Base-by-base conservation (phyloP, 2,888 invertebrate species). In the Alentia gelatinosa region DNA sequence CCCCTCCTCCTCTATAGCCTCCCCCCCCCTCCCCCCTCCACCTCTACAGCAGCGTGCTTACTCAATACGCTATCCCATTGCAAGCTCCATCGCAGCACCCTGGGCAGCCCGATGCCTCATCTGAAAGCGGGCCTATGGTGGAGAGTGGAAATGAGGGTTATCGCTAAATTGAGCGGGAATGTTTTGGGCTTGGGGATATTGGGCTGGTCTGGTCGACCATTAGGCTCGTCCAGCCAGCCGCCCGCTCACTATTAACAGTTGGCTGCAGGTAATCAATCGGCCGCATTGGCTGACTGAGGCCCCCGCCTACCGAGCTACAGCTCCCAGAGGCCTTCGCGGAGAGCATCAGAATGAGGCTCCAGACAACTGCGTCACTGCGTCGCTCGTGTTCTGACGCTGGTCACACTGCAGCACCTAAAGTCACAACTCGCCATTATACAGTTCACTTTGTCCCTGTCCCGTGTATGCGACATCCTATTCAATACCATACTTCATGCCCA, bases 111-210 rank as follows among this genome's bases (percentile, higher is more conserved):
- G 1, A 3, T 26, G 12, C 30, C 68, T 68, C n/a, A 68, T 68
- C 68, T 68, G n/a, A 26, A 7, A 68, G 68, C 68, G 12, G 68
- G n/a, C 30, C 68, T 68, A 12, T 12, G 68, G 68, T 68, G 68
- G 68, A 68, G 68, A 68, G 30, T 68, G 68, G 68, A 12, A 30
- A 68, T 68, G 68, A 68, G 68, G 68, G 68, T 68, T 68, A 68
- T 68, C 68, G 68, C 68, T 68, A 68, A 68, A 68, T 68, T 68
- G 68, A 68, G 68, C 68, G 68, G 26, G 68, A 68, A 68, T 68
- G 68, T 68, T 68, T 68, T 68, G 30, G 68, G 12, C 12, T 26
- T 56, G 12, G 30, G 68, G 68, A 68, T 30, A 68, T 68, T 68
- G 30, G 68, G 30, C 30, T 30, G n/a, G 68, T 68, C 68, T 68